A percentile compares a stretch with the other conserved stretches of the same genome.
phyloP scores from a whole-genome alignment of 1,140 invertebrate species.

The Tetragonula clypearis region DNA sequence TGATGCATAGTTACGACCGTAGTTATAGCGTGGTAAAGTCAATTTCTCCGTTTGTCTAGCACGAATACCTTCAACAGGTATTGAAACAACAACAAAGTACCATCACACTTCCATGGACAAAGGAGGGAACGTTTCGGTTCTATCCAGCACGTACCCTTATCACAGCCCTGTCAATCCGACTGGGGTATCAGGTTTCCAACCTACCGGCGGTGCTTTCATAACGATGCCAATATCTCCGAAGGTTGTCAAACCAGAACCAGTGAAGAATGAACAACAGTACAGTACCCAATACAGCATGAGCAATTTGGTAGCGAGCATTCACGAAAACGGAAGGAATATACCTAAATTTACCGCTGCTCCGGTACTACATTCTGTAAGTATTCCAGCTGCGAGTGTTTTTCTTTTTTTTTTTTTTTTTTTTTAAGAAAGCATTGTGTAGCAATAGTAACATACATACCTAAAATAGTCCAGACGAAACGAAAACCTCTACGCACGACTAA shows the following conservation, averaged over 20 bases:
- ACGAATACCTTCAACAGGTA: conserved; percentile 80
- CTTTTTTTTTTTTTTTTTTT: too few relatives aligned
- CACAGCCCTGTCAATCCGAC: conserved; percentile 89
- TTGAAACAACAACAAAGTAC: conserved; percentile 81
- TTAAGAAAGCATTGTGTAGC: not conserved
- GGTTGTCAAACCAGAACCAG: conserved; percentile 78
- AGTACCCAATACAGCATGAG: conserved; percentile 78
- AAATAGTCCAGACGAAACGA: not conserved
- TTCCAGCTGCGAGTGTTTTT: not conserved
- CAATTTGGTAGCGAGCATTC: conserved; percentile 76
- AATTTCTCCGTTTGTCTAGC: conserved; percentile 76
- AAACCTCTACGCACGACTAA: not conserved
- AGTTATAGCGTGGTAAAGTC: conserved; percentile 40
- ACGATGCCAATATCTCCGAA: conserved; percentile 89
- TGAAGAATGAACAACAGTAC: conserved; percentile 77
- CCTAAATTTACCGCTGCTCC: conserved; percentile 77
- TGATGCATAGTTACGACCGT: not conserved
- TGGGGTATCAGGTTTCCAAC: conserved; percentile 91
- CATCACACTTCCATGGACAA: conserved; percentile 78
- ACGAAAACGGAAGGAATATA: conserved; percentile 77
- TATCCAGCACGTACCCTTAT: conserved; percentile 84
- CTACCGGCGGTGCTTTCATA: conserved; percentile 93
- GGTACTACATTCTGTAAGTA: conserved; percentile 77
- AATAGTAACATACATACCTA: conserved; percentile 44
- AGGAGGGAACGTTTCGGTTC: conserved; percentile 75